Conservation (phyloP, 2,888 invertebrate species). For the Pinctada fucata region DNA sequence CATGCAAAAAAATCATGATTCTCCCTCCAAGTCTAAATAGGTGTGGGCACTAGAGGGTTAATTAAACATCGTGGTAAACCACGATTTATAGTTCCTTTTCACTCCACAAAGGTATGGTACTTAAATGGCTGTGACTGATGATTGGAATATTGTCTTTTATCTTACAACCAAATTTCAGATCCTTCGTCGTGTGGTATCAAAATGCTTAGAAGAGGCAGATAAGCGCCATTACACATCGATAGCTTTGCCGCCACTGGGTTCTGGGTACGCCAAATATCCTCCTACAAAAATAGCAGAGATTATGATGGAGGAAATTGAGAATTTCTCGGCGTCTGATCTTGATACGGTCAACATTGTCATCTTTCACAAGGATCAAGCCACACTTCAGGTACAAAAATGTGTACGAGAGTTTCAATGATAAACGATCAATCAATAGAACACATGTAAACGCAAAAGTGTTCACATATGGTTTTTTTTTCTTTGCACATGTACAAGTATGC, state of each 20-base stretch:
- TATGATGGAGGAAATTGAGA: slow-evolving; percentile 51
- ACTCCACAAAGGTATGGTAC: too few relatives aligned
- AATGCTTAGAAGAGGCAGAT: slow-evolving; percentile 43
- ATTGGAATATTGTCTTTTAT: not conserved
- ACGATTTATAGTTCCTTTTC: too few relatives aligned
- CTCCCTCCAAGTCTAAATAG: too few relatives aligned
- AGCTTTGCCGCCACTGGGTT: slow-evolving; percentile 65
- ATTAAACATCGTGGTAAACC: too few relatives aligned
- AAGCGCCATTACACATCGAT: slow-evolving; percentile 42
- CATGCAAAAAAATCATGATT: too few relatives aligned
- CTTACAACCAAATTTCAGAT: slow-evolving; percentile 15
- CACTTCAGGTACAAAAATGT: slow-evolving; percentile 18
- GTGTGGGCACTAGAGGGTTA: too few relatives aligned
- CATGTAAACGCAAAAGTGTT: too few relatives aligned
- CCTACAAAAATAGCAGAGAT: slow-evolving; percentile 46
- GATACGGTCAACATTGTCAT: slow-evolving; percentile 52
- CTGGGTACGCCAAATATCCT: slow-evolving; percentile 58
- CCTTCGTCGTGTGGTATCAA: slow-evolving; percentile 24
- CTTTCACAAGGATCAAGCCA: slow-evolving; percentile 29
- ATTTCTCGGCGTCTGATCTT: slow-evolving; percentile 45
- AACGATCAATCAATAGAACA: too few relatives aligned
- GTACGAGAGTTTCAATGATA: too few relatives aligned
- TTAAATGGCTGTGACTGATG: too few relatives aligned
- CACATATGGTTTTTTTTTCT: too few relatives aligned
- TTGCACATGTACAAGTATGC: too few relatives aligned